A percentile compares a stretch with the other conserved stretches of the same genome.
These are phyloP conservation scores for Synanthedon tipuliformis DNA, from an alignment of 2,888 invertebrate genomes.

Conservation along the genomic window DNA sequence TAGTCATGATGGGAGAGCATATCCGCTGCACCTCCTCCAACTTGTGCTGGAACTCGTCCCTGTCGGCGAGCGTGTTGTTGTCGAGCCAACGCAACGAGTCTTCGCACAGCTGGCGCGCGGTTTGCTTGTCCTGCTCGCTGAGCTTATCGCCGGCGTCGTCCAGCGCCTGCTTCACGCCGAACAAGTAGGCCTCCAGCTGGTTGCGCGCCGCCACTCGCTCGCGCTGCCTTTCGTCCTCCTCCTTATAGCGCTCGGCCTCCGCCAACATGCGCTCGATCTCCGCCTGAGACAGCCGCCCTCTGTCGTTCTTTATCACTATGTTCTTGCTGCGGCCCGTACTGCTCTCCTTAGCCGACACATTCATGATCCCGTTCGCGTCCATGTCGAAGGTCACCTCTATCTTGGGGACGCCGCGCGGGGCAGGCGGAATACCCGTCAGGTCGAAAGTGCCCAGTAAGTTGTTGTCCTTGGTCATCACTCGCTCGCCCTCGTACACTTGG, in stretches of 20 bases:
- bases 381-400: slow-evolving; percentile 74
- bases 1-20: slow-evolving; percentile 63
- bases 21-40: too few relatives aligned
- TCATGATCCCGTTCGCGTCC: slow-evolving; percentile 75
- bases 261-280: too few relatives aligned
- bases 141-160: too few relatives aligned
- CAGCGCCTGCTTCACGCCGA: too few relatives aligned
- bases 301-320: slow-evolving; percentile 75
- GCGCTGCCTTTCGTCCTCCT: slow-evolving; percentile 70
- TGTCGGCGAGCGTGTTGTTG: too few relatives aligned
- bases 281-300: slow-evolving; percentile 63
- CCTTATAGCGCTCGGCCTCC: too few relatives aligned
- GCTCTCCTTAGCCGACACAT: slow-evolving; percentile 76
- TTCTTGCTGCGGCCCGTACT: slow-evolving; percentile 70
- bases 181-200: too few relatives aligned
- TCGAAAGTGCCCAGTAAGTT: slow-evolving; percentile 68
- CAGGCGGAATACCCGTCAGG: slow-evolving; percentile 71
- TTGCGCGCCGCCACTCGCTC: too few relatives aligned
- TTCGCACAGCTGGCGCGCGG: slow-evolving; percentile 38
- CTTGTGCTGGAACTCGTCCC: too few relatives aligned
- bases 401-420: slow-evolving; percentile 70
- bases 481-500: too few relatives aligned
- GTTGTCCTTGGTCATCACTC: slow-evolving; percentile 76
- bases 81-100: too few relatives aligned
- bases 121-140: too few relatives aligned